Conservation (phyloP, 2,888 invertebrate species). For the Zele albiditarsus region DNA sequence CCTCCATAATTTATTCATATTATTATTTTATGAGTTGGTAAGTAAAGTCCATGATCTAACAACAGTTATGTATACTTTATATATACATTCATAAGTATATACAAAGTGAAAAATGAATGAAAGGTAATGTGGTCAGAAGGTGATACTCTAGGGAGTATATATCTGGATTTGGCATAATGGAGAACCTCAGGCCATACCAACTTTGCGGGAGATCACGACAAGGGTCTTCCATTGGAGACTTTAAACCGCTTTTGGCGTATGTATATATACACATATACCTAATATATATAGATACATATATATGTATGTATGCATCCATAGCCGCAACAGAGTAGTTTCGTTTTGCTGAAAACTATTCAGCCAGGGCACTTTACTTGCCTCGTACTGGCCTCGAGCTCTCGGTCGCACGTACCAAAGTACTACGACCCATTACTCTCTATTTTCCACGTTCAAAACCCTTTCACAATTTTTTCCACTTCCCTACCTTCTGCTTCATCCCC, state of each 20-base stretch:
- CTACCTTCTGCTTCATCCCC: not conserved
- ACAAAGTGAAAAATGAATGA: conserved; percentile 12
- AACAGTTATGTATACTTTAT: not conserved
- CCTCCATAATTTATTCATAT: not conserved
- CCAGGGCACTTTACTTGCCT: conserved; percentile 37
- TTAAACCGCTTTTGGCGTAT: conserved; percentile 36
- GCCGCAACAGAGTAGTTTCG: conserved; percentile 26
- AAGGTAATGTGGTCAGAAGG: conserved; percentile 23
- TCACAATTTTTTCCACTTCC: conserved; percentile 26
- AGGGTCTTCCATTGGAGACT: conserved; percentile 44
- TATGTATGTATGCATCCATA: conserved; percentile 6
- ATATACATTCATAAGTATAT: not conserved
- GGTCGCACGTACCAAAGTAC: conserved; percentile 27
- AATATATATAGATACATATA: conserved; percentile 13
- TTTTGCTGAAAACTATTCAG: conserved; percentile 40
- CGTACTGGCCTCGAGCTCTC: conserved; percentile 25
- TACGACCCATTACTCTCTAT: conserved; percentile 42
- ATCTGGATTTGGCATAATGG: conserved; percentile 38
- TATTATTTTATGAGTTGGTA: not conserved
- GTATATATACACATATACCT: conserved; percentile 33
- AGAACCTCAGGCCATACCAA: conserved; percentile 32
- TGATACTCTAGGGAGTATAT: conserved; percentile 27
- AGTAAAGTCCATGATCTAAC: not conserved
- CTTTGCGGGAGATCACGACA: conserved; percentile 36
- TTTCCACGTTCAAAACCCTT: conserved; percentile 35